Base-by-base conservation (phyloP, 2,113 vertebrate genomes). In the Spea bombifrons region DNA sequence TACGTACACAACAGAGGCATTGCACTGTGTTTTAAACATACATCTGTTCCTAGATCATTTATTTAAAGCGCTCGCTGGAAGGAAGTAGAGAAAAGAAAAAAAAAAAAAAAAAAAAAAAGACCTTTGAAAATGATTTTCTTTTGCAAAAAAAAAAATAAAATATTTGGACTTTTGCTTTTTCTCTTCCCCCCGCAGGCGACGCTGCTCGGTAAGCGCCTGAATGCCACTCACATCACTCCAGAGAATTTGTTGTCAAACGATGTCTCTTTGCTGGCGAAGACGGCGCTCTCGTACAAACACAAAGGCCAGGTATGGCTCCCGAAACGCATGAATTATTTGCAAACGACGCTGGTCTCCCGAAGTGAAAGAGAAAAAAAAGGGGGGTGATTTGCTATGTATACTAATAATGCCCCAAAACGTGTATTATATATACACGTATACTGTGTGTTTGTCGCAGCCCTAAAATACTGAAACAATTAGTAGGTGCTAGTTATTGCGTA, bases 131-230 rank as follows among this genome's bases (percentile, higher is more conserved):
- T 3, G n/a, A 45, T 47, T 81, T 80, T 15, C 0, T 80, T 71
- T 83, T 76, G 45, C 71, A 71, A 8, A 71, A 71, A 75, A 43
- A 67, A 30, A 30, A 30, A 30, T 30, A 30, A 30, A 30, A 30
- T 30, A 30, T 30, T 85, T 79, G 52, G 4, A 77, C 77, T 53
- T 75, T 44, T 0, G 63, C n/a, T 53, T 63, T 0, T 61, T 10
- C 59, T 64, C 67, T 79, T 70, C 47, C 49, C 53, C 82, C 72
- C 43, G 57, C 83, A 94, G 92, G 91, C 91, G 3, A 90, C 89
- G 90, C 90, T 91, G 89, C 90, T 94, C 46, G 87, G 88, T 86
- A 92, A 92, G 83, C 90, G 87, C 63, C 86, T 93, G 61, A 86
- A 84, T 81, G 84, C 84, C 65, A 75, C 76, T 1, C 84, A 67